Conservation (phyloP, 1,140 invertebrate genomes). For the Lethocerus indicus region DNA sequence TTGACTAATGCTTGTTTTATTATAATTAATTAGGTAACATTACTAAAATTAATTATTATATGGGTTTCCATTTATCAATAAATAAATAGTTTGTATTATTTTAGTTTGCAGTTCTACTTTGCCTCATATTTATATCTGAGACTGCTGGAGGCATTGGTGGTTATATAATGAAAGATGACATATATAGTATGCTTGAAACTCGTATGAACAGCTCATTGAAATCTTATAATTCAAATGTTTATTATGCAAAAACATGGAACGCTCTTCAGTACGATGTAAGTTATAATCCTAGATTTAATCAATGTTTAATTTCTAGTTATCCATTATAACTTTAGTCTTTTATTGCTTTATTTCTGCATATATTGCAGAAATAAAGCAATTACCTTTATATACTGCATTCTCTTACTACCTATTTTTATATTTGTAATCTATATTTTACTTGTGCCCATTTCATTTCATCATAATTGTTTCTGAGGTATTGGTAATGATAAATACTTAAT, state of each 20-base stretch:
- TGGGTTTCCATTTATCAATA: background rate
- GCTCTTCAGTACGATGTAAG: constrained; percentile 62
- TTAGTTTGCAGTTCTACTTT: constrained; percentile 66
- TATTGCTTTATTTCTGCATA: too few relatives aligned
- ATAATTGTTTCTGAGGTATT: too few relatives aligned
- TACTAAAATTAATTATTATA: background rate
- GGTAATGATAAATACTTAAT: too few relatives aligned
- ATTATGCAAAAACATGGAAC: constrained; percentile 50
- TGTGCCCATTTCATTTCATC: too few relatives aligned
- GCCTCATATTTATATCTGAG: constrained; percentile 70
- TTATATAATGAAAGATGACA: constrained; percentile 55
- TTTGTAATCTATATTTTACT: too few relatives aligned
- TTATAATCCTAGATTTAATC: constrained; percentile 15
- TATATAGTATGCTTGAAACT: constrained; percentile 42
- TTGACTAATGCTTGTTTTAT: background rate
- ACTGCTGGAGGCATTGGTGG: constrained; percentile 69
- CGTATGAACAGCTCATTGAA: constrained; percentile 49
- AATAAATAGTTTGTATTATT: constrained; percentile 16
- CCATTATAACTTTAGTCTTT: background rate
- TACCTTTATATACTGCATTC: too few relatives aligned
- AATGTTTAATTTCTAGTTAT: constrained; percentile 6
- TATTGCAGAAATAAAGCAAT: too few relatives aligned
- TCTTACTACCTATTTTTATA: too few relatives aligned
- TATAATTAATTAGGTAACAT: background rate
- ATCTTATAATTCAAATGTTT: constrained; percentile 38